These are phyloP conservation scores for Mionectes olivaceus DNA, from an alignment of 2,797 vertebrate species.

Conservation along the genomic window DNA sequence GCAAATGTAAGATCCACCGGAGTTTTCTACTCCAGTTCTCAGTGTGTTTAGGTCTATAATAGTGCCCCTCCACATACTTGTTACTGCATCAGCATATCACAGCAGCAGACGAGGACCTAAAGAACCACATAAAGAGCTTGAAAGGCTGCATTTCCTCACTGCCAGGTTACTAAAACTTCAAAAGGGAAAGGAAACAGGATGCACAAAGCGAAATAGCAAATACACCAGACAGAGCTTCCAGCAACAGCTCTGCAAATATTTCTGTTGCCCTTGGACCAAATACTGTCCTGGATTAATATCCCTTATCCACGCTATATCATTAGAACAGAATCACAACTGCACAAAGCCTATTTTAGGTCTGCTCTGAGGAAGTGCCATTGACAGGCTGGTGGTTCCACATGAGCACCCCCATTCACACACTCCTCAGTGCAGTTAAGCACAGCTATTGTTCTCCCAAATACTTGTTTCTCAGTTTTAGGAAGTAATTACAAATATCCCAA, in stretches of 20 bases:
- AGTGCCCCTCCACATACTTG: neutral
- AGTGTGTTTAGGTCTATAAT: neutral
- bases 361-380: neutral
- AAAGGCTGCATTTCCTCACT: neutral
- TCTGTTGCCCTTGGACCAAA: neutral
- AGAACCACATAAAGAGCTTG: neutral
- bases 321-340: neutral
- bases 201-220: neutral
- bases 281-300: neutral
- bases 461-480: neutral
- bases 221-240: neutral
- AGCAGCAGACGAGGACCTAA: neutral
- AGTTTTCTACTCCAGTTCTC: neutral
- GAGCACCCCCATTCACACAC: neutral
- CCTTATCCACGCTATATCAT: neutral
- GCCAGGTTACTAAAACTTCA: neutral
- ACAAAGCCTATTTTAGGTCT: neutral
- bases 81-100: neutral
- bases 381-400: fast-evolving
- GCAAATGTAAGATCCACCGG: neutral
- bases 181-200: neutral
- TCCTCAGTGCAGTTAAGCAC: neutral
- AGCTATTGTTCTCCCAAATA: neutral
- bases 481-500: neutral
- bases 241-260: neutral